Base-by-base conservation (phyloP, 1,140 invertebrate species). In the Aphelinus atriplicis region DNA sequence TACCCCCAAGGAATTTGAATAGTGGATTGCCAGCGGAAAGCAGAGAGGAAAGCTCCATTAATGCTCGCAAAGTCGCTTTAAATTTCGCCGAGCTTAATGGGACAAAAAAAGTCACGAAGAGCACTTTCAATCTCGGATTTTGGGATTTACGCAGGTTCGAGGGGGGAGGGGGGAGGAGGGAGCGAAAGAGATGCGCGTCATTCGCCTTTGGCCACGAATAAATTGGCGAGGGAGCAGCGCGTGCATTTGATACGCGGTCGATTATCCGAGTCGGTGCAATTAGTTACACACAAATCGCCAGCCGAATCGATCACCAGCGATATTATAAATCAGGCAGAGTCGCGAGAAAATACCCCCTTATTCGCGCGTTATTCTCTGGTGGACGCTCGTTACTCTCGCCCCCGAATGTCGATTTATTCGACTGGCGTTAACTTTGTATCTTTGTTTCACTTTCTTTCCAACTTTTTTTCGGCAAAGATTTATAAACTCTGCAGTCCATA, bases 291-390 rank as follows among this genome's bases (percentile, higher is more conserved):
- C 51, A 56, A 69, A 63, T 62, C 66, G 45, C 60, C 26, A 42
- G 57, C 46, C 0, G 9, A 71, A 66, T 64, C 62, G 73, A 75
- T 75, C 73, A 75, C 7, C 3, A 51, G 67, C 47, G 61, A 70
- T 65, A 70, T 70, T 70, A 50, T 75, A 75, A 75, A 75, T 75
- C 73, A 71, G 42, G 72, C 9, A 7, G 63, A 10, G 6, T 42
- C 60, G 69, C 60, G 51, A 64, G 73, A 43, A 56, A 68, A 69
- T 69, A 63, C 6, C 65, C 73, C 73, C 62, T 69, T 74, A 63
- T 69, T 46, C 51, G 56, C 43, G 63, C 56, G 65, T 67, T 73
- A 73, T 55, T 61, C 47, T 48, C 5, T 6, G n/a, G 64, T 47
- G 43, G 4, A 9, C 51, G 9, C 4, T 53, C 51, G 51, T 4